Percentiles rank a stretch among this genome's conserved stretches.
phyloP scores from a whole-genome alignment of 2,113 vertebrate species.

The Cyanoramphus novaezelandiae region DNA sequence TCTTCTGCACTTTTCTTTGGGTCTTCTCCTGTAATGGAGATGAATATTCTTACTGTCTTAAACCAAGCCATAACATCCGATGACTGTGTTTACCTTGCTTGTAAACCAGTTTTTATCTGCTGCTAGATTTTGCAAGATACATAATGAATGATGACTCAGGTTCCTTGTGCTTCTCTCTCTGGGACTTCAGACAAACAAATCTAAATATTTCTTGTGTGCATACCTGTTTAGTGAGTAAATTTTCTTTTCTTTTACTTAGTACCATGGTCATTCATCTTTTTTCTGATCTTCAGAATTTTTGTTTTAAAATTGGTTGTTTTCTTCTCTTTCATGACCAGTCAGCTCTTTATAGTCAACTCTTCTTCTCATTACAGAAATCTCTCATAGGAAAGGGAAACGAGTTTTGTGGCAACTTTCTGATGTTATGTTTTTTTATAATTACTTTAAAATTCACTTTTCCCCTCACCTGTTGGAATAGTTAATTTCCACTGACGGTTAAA shows the following conservation, averaged over 20 bases:
- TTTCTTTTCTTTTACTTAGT: neutral
- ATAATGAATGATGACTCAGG: neutral
- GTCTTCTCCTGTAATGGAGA: neutral
- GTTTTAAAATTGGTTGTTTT: neutral
- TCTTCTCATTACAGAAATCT: neutral
- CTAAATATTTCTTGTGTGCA: neutral
- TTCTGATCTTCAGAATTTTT: neutral
- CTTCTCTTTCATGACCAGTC: neutral
- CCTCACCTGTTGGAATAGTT: neutral
- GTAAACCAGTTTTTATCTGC: neutral
- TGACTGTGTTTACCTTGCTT: neutral
- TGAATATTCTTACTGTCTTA: neutral
- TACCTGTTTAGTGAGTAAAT: neutral
- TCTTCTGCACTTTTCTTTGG: neutral
- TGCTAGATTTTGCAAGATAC: neutral
- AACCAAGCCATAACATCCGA: neutral
- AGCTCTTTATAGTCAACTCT: neutral
- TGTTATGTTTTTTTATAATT: accelerated
- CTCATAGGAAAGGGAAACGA: neutral
- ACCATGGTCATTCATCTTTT: neutral
- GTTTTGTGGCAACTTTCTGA: neutral
- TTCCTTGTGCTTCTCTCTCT: neutral
- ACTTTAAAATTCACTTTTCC: neutral
- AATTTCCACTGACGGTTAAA: neutral
- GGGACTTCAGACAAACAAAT: neutral